A percentile compares a stretch with the other conserved stretches of the same genome.
Evolutionary conservation across 2,113 vertebrate species (phyloP).

Genomic region (Ornithorhynchus anatinus): DNA sequence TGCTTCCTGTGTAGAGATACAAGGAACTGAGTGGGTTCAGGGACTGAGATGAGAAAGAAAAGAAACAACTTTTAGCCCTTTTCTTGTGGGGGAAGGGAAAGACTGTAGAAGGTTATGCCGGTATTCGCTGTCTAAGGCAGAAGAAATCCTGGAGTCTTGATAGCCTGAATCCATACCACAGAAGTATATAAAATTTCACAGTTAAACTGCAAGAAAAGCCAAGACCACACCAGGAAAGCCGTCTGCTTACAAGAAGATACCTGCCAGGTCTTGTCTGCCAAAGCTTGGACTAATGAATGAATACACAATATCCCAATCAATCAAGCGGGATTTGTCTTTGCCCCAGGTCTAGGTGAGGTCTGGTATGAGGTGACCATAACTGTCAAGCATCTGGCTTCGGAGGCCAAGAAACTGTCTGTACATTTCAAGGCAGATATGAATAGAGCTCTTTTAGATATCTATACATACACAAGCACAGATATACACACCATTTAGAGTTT

Average conservation of each 20-base stretch:
- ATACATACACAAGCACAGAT: neutral
- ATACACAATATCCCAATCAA: slow-evolving; percentile 76
- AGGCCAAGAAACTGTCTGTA: slow-evolving; percentile 70
- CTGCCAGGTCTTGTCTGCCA: slow-evolving; percentile 82
- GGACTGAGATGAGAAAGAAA: neutral
- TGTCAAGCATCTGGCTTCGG: slow-evolving; percentile 61
- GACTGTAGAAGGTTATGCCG: slow-evolving; percentile 29
- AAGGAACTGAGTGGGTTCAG: slow-evolving; percentile 12
- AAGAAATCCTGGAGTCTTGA: slow-evolving; percentile 68
- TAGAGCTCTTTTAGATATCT: slow-evolving; percentile 60
- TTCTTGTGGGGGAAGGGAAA: neutral
- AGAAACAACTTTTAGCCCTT: neutral
- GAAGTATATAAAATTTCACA: slow-evolving; percentile 83
- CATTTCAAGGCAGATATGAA: slow-evolving; percentile 69
- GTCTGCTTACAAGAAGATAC: slow-evolving; percentile 76
- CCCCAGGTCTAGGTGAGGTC: slow-evolving; percentile 74
- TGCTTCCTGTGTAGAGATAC: slow-evolving; percentile 15
- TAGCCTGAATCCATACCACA: slow-evolving; percentile 75
- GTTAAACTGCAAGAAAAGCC: slow-evolving; percentile 75
- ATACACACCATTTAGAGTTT: neutral
- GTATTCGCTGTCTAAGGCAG: slow-evolving; percentile 54
- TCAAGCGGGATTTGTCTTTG: slow-evolving; percentile 77
- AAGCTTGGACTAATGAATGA: slow-evolving; percentile 80
- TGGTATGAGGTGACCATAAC: slow-evolving; percentile 79
- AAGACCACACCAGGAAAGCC: slow-evolving; percentile 80